These are phyloP conservation scores for Hypercompe scribonia DNA, from an alignment of 2,888 invertebrate species.

Conservation along the genomic window DNA sequence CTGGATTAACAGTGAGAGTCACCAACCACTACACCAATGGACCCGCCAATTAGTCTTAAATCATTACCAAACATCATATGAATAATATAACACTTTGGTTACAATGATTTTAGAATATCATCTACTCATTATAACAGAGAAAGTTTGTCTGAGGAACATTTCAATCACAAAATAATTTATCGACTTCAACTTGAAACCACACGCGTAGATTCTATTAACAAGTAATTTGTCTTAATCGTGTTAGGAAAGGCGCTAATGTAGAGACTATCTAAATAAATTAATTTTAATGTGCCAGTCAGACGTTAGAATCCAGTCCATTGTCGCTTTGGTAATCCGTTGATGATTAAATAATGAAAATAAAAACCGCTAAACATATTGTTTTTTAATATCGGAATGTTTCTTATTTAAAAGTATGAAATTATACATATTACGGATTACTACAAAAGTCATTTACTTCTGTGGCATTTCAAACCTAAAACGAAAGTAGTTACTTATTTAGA, in stretches of 20 bases:
- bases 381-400: not conserved
- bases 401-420: too few relatives aligned
- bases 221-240: conserved; percentile 39
- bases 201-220: conserved; percentile 36
- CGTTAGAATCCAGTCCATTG: not conserved
- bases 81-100: not conserved
- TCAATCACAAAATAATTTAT: conserved; percentile 11
- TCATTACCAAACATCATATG: not conserved
- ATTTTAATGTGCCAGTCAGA: conserved; percentile 24
- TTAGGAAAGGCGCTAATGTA: conserved; percentile 22
- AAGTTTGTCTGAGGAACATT: not conserved
- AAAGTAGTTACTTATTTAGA: not conserved
- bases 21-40: too few relatives aligned
- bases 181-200: conserved; percentile 34
- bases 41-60: too few relatives aligned
- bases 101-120: not conserved
- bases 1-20: too few relatives aligned
- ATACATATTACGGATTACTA: too few relatives aligned
- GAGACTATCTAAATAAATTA: conserved; percentile 21
- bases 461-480: too few relatives aligned
- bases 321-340: not conserved
- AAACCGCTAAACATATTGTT: not conserved
- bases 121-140: not conserved
- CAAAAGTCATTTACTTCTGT: too few relatives aligned
- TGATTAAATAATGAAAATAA: not conserved